Conservation (phyloP, 1,140 invertebrate species). For the Rhynchophorus ferrugineus region DNA sequence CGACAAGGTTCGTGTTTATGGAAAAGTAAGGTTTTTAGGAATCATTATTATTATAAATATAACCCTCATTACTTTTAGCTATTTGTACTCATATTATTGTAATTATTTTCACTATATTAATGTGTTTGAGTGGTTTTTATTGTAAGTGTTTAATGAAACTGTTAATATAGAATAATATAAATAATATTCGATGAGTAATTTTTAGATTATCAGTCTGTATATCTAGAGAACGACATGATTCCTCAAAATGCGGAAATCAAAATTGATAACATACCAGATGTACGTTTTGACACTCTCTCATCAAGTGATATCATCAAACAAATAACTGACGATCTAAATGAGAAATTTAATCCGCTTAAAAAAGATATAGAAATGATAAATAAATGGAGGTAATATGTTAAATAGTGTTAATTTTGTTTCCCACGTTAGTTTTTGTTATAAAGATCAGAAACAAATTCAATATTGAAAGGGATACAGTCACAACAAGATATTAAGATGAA, state of each 20-base stretch:
- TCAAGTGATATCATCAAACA: neutral
- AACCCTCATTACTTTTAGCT: slow-evolving; percentile 1
- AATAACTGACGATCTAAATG: neutral
- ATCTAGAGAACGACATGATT: slow-evolving; percentile 1
- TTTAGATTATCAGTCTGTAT: slow-evolving; percentile 8
- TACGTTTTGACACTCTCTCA: neutral
- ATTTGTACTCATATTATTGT: slow-evolving; percentile 12
- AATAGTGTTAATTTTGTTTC: no score
- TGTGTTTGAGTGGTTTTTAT: slow-evolving; percentile 13
- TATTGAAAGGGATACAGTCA: slow-evolving; percentile 4
- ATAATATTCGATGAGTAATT: neutral
- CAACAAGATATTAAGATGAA: slow-evolving; percentile 13
- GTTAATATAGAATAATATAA: neutral
- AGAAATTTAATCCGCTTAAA: neutral
- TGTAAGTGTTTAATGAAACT: slow-evolving; percentile 13
- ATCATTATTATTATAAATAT: neutral
- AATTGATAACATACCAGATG: no score
- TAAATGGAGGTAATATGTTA: neutral
- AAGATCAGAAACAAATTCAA: slow-evolving; percentile 1
- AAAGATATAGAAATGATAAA: neutral
- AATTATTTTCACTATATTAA: slow-evolving; percentile 1
- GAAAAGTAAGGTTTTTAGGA: slow-evolving; percentile 4
- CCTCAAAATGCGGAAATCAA: neutral
- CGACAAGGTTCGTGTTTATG: neutral
- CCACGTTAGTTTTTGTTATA: no score